phyloP scores from a whole-genome alignment of 2,888 invertebrate species.

The Macropis europaea region DNA sequence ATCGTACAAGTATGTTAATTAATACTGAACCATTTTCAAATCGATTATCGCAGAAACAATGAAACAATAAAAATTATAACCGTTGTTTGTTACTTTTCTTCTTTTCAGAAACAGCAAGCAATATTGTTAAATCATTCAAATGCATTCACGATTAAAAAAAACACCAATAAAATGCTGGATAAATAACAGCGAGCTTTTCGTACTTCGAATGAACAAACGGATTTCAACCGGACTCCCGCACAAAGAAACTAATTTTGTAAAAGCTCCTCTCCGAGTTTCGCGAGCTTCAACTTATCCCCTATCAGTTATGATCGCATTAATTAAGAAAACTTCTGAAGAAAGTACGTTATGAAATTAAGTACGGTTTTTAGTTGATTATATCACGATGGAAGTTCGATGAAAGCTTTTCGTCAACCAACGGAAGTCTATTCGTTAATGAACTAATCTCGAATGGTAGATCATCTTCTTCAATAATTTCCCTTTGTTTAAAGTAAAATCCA shows the following conservation, averaged over 20 bases:
- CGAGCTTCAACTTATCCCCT: constrained; percentile 3
- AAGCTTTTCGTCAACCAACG: background rate
- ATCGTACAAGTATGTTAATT: too few species aligned
- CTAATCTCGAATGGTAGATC: background rate
- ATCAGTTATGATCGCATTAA: constrained; percentile 30
- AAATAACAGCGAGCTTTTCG: background rate
- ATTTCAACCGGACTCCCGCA: background rate
- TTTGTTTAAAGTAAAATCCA: too few species aligned
- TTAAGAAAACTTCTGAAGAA: constrained; percentile 18
- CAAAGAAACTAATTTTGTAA: constrained; percentile 20
- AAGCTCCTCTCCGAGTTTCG: constrained; percentile 9
- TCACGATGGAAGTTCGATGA: constrained; percentile 22
- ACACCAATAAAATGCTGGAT: background rate
- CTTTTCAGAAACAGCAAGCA: too few species aligned
- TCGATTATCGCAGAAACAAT: too few species aligned
- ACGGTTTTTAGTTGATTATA: constrained; percentile 11
- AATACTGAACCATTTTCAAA: too few species aligned
- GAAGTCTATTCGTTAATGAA: background rate
- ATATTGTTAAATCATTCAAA: too few species aligned
- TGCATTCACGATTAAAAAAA: background rate
- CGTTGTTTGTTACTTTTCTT: too few species aligned
- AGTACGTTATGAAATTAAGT: constrained; percentile 20
- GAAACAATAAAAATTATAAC: too few species aligned
- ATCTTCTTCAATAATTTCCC: too few species aligned
- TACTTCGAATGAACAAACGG: background rate